Evolutionary conservation across 64 coral and sea anemone species (phyloP).

Genomic region (Hydrozoanthus tunicans): DNA sequence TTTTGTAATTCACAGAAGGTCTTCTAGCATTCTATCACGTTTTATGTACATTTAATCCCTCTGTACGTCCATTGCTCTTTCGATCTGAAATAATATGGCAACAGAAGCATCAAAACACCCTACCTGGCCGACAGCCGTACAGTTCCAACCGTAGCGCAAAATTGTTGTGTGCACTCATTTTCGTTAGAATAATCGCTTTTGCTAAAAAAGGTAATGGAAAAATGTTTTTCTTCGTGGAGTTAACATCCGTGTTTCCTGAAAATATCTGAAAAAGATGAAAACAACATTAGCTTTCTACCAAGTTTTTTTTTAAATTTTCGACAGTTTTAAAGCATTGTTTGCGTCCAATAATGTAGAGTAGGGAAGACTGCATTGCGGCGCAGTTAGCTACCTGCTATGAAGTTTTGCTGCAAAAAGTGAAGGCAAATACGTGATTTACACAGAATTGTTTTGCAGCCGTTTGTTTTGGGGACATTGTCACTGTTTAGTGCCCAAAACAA

Average conservation of each 20-base stretch:
- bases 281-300: neutral
- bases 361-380: no score
- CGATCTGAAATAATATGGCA: neutral
- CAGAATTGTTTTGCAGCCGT: no score
- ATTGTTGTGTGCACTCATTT: slow-evolving; percentile 48
- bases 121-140: slow-evolving; percentile 84
- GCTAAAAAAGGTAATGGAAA: slow-evolving; percentile 62
- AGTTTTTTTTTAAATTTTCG: no score
- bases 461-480: no score
- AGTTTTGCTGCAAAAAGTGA: no score
- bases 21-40: no score
- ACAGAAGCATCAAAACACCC: neutral
- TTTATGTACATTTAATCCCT: neutral
- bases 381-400: no score
- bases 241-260: slow-evolving; percentile 64
- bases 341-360: no score
- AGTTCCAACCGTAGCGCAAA: slow-evolving; percentile 88
- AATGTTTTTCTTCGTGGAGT: slow-evolving; percentile 56
- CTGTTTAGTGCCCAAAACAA: no score
- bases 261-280: slow-evolving; percentile 56
- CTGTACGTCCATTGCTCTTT: neutral
- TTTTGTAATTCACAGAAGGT: no score
- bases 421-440: no score
- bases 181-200: slow-evolving; percentile 58
- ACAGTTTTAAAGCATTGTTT: no score